Conservation (phyloP, 2,797 vertebrate genomes). For the Notolabrus celidotus region DNA sequence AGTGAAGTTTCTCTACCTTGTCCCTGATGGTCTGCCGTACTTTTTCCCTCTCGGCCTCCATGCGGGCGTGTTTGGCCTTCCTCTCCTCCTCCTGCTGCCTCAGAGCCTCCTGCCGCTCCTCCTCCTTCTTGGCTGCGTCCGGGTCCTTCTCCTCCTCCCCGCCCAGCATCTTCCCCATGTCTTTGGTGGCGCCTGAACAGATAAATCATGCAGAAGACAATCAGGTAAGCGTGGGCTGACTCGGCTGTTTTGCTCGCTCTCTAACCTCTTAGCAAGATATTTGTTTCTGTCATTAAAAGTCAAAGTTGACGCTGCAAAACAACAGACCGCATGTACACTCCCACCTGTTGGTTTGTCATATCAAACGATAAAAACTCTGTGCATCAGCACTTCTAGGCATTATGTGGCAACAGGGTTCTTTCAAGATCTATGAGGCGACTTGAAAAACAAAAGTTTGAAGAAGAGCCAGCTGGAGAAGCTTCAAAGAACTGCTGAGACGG, state of each 20-base stretch:
- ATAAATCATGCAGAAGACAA: background rate
- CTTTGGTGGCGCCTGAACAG: slow-evolving; percentile 95
- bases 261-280: no score
- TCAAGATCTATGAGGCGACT: slow-evolving; percentile 23
- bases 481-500: slow-evolving; percentile 52
- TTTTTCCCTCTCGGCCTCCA: slow-evolving; percentile 98
- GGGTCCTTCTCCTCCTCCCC: slow-evolving; percentile 99
- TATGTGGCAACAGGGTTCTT: slow-evolving; percentile 16
- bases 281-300: no score
- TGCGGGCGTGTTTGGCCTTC: slow-evolving; percentile 95
- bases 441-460: slow-evolving; percentile 29
- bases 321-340: no score
- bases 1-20: slow-evolving; percentile 90
- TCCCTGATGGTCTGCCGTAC: slow-evolving; percentile 98
- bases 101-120: slow-evolving; percentile 96
- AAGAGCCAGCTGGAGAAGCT: slow-evolving; percentile 58
- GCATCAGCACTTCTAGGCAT: slow-evolving; percentile 34
- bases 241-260: no score
- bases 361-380: background rate
- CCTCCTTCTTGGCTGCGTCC: slow-evolving; percentile 96
- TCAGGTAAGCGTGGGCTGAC: background rate
- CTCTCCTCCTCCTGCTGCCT: slow-evolving; percentile 97
- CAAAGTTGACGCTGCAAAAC: no score
- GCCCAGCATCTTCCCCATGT: slow-evolving; percentile 99
- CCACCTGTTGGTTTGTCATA: no score